These are phyloP conservation scores for Brachionus calyciflorus DNA, from an alignment of 1,140 invertebrate genomes.

Conservation along the genomic window DNA sequence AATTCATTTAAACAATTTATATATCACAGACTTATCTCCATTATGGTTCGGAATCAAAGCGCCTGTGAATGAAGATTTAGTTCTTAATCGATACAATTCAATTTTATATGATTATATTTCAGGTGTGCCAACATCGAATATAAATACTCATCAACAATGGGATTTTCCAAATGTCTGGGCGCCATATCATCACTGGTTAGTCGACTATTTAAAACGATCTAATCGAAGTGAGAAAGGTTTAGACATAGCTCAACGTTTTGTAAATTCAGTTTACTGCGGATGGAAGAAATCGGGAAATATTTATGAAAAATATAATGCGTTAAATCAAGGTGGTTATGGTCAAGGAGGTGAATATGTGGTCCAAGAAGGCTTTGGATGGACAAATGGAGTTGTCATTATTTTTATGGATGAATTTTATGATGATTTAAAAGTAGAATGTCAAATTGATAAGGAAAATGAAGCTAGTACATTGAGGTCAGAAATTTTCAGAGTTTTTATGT, in stretches of 20 bases:
- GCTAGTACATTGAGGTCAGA: not conserved
- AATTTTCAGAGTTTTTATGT: no score
- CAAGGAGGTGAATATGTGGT: conserved; percentile 84
- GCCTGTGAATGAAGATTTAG: conserved; percentile 60
- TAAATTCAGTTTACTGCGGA: conserved; percentile 76
- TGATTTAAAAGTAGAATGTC: not conserved
- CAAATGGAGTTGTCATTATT: conserved; percentile 80
- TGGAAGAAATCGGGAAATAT: conserved; percentile 71
- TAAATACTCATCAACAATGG: conserved; percentile 83
- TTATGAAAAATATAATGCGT: conserved; percentile 84
- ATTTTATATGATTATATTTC: conserved; percentile 33
- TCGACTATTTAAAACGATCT: conserved; percentile 54
- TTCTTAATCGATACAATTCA: not conserved
- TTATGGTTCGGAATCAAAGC: conserved; percentile 65
- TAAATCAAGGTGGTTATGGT: conserved; percentile 69
- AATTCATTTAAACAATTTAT: conserved; percentile 70
- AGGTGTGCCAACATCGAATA: conserved; percentile 75
- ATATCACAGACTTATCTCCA: conserved; percentile 77
- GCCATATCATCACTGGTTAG: conserved; percentile 76
- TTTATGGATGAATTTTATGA: conserved; percentile 63
- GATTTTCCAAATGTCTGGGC: conserved; percentile 92
- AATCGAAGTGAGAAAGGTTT: not conserved
- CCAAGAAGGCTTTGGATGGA: conserved; percentile 89
- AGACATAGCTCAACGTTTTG: conserved; percentile 75
- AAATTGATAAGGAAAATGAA: not conserved